Conservation (phyloP, 53 echinoderm and acorn worm species). For the Holothuria scabra region DNA sequence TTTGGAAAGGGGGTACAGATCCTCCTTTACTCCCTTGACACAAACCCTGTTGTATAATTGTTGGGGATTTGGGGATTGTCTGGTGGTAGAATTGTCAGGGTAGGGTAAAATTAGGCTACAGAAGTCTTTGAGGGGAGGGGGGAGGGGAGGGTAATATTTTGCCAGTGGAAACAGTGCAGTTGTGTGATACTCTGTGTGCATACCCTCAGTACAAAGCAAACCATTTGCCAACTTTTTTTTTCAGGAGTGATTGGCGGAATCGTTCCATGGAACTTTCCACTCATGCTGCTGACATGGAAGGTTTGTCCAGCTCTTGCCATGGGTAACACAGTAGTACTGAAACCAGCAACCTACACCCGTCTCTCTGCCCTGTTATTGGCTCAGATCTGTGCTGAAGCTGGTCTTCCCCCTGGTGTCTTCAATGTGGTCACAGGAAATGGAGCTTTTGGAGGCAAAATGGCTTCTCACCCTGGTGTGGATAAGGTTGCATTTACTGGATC, state of each 20-base stretch:
- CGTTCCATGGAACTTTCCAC: slow-evolving; percentile 98
- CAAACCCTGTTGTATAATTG: too few species aligned
- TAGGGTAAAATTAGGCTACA: too few species aligned
- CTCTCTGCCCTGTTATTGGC: slow-evolving; percentile 92
- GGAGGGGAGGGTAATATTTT: too few species aligned
- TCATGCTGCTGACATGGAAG: slow-evolving; percentile 97
- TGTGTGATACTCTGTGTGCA: too few species aligned
- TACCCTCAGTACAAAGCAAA: too few species aligned
- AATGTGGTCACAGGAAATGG: slow-evolving; percentile 97
- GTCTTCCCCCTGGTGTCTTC: slow-evolving; percentile 94
- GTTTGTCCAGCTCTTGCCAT: slow-evolving; percentile 98
- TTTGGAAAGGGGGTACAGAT: too few species aligned
- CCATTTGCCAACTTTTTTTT: too few species aligned
- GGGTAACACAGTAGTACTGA: slow-evolving; percentile 96
- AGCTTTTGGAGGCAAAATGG: slow-evolving; percentile 91
- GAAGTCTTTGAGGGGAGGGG: too few species aligned
- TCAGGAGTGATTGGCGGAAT: slow-evolving; percentile 95
- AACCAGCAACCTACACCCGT: slow-evolving; percentile 95
- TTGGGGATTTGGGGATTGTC: too few species aligned
- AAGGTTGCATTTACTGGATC: slow-evolving; percentile 98
- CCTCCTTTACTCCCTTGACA: too few species aligned
- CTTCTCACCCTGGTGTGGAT: slow-evolving; percentile 80
- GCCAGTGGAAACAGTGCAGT: too few species aligned
- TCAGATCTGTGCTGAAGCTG: slow-evolving; percentile 98
- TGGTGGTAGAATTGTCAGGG: too few species aligned